Evolutionary conservation across 2,113 vertebrate species (phyloP).

Genomic region (Chascanopsetta lugubris): DNA sequence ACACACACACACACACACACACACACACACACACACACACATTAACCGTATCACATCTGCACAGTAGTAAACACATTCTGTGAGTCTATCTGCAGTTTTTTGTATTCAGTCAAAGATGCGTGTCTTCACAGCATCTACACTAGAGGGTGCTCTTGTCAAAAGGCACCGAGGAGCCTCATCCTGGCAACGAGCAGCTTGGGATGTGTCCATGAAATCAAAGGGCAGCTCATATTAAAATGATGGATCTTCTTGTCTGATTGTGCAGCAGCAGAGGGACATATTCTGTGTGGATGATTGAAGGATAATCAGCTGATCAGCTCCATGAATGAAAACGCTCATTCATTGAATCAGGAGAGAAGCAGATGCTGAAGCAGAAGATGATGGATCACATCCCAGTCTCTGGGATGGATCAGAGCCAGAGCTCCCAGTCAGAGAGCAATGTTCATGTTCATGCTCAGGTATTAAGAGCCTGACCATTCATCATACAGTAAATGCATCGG

Average conservation of each 20-base stretch:
- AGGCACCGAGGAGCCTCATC: not conserved
- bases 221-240: too few relatives aligned
- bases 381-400: not conserved
- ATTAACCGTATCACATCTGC: too few relatives aligned
- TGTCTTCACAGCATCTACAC: constrained; percentile 3
- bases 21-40: too few relatives aligned
- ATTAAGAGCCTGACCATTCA: too few relatives aligned
- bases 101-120: not conserved
- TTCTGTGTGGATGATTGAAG: not conserved
- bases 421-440: not conserved
- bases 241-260: not conserved
- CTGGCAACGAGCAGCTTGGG: not conserved
- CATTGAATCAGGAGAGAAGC: not conserved
- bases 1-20: too few relatives aligned
- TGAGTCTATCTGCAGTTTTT: not conserved
- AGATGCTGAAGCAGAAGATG: not conserved
- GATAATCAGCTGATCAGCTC: not conserved
- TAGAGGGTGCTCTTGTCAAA: constrained; percentile 54
- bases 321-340: not conserved
- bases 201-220: too few relatives aligned
- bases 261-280: not conserved
- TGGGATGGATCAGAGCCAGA: not conserved
- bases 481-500: too few relatives aligned
- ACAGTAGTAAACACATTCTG: too few relatives aligned
- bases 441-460: not conserved